Percentiles rank a stretch among this genome's conserved stretches.
These are phyloP conservation scores for Sepiola atlantica DNA, from an alignment of 2,888 invertebrate genomes.

Conservation along the genomic window DNA sequence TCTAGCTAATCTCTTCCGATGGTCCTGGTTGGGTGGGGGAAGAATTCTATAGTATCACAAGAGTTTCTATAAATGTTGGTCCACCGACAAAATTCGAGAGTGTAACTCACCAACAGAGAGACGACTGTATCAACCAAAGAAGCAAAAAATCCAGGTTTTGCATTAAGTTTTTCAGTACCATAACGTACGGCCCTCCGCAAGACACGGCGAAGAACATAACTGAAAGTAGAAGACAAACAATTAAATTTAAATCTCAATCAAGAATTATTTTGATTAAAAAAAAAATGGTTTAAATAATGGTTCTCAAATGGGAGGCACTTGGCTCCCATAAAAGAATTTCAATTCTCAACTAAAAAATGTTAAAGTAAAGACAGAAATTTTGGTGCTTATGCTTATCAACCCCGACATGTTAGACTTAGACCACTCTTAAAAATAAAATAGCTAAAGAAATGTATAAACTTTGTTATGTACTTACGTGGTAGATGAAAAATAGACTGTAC, in stretches of 20 bases:
- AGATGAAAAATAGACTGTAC: too few species aligned
- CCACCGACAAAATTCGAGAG: neutral
- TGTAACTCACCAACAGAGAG: slow-evolving; percentile 79
- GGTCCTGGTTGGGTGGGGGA: too few species aligned
- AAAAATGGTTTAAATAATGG: neutral
- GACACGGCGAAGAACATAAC: slow-evolving; percentile 95
- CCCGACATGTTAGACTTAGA: too few species aligned
- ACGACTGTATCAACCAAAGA: slow-evolving; percentile 92
- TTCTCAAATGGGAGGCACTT: neutral
- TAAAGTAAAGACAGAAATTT: too few species aligned
- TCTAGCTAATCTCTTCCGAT: too few species aligned
- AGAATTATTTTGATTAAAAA: neutral
- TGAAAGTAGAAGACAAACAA: slow-evolving; percentile 61
- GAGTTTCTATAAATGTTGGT: neutral
- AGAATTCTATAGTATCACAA: too few species aligned
- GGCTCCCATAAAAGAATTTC: neutral
- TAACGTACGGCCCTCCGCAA: slow-evolving; percentile 95
- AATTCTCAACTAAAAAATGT: too few species aligned
- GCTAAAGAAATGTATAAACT: too few species aligned
- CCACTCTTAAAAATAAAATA: too few species aligned
- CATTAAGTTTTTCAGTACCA: slow-evolving; percentile 95
- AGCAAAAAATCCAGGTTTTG: slow-evolving; percentile 95
- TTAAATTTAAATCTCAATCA: neutral
- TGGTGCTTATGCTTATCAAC: too few species aligned
- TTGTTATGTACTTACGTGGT: too few species aligned